Base-by-base conservation (phyloP, 1,140 invertebrate species). In the Drosophila bocqueti region DNA sequence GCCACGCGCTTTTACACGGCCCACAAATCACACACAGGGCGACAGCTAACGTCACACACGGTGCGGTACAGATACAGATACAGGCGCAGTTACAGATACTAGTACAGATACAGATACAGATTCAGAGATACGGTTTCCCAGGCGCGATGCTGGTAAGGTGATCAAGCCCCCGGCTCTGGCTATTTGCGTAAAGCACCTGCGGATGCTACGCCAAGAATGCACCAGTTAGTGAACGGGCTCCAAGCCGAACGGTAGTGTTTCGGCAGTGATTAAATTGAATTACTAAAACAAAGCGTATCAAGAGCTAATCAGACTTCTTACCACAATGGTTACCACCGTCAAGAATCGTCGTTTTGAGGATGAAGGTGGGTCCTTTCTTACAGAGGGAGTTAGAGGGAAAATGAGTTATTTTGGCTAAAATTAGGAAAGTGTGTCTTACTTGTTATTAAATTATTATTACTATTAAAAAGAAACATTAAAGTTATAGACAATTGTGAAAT, bases 321-420 rank as follows among this genome's bases (percentile, higher is more conserved):
- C 2, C 34, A 66, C 29, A 16, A 64, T 72, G 61, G 61, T 50
- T 49, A 81, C 59, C 43, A 79, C 81, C 49, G 85, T 80, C 10
- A 90, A 82, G 43, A 90, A 90, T 90, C 85, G 85, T 68, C 85
- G 85, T 42, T 91, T 65, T 54, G 81, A 85, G 21, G 72, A 90
- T 21, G 81, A 90, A 79, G 85, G 85, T 90, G 60, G 54, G 72
- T 69, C 13, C 15, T 43, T 4, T 29, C 6, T 49, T 13, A 15
- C 8, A 38, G 4, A 24, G 4, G 52, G 18, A 24, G 24, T 29
- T 26, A 0, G 10, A 9, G 6, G 2, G 16, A 11, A 11, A 18
- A 36, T 9, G 3, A 13, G 10, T 13, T 36, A 11, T 4, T 11
- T 7, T 1, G 31, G 10, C 5, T 13, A 16, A n/a, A n/a, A 5